phyloP scores from a whole-genome alignment of 1,140 invertebrate species.

The Bombus confusus region DNA sequence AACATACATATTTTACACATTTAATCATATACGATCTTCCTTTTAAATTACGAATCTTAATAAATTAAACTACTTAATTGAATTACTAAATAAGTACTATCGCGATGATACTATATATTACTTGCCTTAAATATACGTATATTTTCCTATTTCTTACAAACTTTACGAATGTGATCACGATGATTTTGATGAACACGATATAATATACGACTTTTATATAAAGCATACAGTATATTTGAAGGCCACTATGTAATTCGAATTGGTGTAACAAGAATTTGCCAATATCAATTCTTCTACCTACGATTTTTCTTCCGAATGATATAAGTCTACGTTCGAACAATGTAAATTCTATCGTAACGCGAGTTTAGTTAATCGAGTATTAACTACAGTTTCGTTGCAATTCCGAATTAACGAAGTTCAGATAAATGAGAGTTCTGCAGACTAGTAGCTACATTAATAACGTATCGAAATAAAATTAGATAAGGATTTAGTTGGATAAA shows the following conservation, averaged over 20 bases:
- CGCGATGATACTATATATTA: too few species aligned
- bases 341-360: neutral
- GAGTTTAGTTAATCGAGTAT: neutral
- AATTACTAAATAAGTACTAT: too few species aligned
- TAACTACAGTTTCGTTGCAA: neutral
- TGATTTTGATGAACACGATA: too few species aligned
- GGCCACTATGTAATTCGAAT: too few species aligned
- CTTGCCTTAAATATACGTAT: too few species aligned
- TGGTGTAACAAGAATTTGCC: too few species aligned
- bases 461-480: neutral
- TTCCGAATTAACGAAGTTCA: neutral
- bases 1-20: slow-evolving; percentile 12
- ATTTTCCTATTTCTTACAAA: too few species aligned
- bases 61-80: neutral
- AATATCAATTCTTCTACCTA: neutral
- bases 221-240: too few species aligned
- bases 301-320: neutral
- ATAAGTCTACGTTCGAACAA: neutral
- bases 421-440: neutral
- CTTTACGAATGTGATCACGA: too few species aligned
- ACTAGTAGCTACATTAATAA: neutral
- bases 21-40: neutral
- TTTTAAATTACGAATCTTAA: neutral
- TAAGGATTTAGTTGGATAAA: neutral
- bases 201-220: too few species aligned